These are phyloP conservation scores for Elgonia sp. DNA, from an alignment of 2,888 invertebrate species.

Conservation along the genomic window DNA sequence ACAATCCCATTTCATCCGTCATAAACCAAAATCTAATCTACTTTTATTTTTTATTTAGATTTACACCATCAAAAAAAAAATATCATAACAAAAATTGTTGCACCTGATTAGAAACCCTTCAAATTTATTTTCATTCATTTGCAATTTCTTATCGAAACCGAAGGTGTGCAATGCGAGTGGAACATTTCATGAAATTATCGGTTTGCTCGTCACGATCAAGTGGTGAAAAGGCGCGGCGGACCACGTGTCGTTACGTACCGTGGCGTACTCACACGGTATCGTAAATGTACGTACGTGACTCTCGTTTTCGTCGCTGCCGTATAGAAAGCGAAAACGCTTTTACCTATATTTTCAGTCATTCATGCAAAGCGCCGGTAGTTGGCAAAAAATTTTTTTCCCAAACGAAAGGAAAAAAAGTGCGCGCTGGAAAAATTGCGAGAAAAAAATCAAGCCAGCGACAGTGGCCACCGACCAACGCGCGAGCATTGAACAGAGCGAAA, in stretches of 20 bases:
- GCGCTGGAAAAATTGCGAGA: slow-evolving; percentile 74
- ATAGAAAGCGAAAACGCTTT: slow-evolving; percentile 86
- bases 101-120: no score
- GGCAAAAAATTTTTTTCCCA: slow-evolving; percentile 69
- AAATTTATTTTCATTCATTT: no score
- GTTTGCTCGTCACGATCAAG: slow-evolving; percentile 74
- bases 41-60: no score
- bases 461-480: slow-evolving; percentile 67
- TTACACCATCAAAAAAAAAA: no score
- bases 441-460: slow-evolving; percentile 70
- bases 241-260: slow-evolving; percentile 82
- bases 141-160: slow-evolving; percentile 35
- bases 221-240: slow-evolving; percentile 75
- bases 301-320: slow-evolving; percentile 86
- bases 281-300: slow-evolving; percentile 84
- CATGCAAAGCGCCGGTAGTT: slow-evolving; percentile 83
- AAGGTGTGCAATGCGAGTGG: slow-evolving; percentile 41
- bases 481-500: slow-evolving; percentile 70
- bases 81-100: no score
- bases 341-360: slow-evolving; percentile 86
- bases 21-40: no score
- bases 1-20: no score
- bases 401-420: slow-evolving; percentile 73
- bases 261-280: slow-evolving; percentile 77
- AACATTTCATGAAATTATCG: slow-evolving; percentile 68